These are phyloP conservation scores for Paramisgurnus dabryanus DNA, from an alignment of 2,113 vertebrate genomes.

Conservation along the genomic window DNA sequence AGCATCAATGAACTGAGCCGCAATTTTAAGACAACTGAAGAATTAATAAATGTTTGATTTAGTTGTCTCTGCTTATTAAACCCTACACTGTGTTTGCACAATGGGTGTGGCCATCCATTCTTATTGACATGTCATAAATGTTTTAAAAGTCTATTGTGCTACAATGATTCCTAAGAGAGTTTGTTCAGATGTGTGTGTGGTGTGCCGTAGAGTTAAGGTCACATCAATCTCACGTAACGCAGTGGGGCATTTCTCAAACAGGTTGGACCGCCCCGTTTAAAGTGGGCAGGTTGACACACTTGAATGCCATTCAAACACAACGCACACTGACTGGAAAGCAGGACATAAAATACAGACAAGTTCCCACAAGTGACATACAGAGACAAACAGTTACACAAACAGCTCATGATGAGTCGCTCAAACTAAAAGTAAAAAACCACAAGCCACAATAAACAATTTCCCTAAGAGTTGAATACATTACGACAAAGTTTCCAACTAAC, in stretches of 20 bases:
- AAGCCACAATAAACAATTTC: constrained; percentile 21
- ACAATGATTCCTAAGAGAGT: background rate
- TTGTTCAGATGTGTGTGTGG: constrained; percentile 3
- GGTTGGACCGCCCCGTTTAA: background rate
- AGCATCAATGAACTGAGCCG: no score
- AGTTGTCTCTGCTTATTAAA: background rate
- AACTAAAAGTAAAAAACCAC: constrained; percentile 8
- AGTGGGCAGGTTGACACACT: constrained; percentile 11
- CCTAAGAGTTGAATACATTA: constrained; percentile 19
- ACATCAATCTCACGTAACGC: constrained; percentile 16
- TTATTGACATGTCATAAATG: constrained; percentile 11
- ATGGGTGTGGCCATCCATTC: constrained; percentile 8
- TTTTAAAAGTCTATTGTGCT: constrained; percentile 6
- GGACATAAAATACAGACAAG: constrained; percentile 58
- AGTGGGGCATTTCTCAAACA: constrained; percentile 17
- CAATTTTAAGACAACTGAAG: no score
- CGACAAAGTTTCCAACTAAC: constrained; percentile 39
- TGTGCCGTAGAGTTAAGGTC: constrained; percentile 10
- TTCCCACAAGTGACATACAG: constrained; percentile 67
- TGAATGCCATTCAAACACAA: constrained; percentile 39
- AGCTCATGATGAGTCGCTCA: background rate
- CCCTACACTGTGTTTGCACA: background rate
- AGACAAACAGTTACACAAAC: background rate
- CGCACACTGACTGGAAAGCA: constrained; percentile 48
- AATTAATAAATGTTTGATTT: no score